Evolutionary conservation across 2,797 vertebrate genomes (phyloP), one percentile per base, ranked within the genome.

Genomic region (Eurystomus glaucurus): DNA sequence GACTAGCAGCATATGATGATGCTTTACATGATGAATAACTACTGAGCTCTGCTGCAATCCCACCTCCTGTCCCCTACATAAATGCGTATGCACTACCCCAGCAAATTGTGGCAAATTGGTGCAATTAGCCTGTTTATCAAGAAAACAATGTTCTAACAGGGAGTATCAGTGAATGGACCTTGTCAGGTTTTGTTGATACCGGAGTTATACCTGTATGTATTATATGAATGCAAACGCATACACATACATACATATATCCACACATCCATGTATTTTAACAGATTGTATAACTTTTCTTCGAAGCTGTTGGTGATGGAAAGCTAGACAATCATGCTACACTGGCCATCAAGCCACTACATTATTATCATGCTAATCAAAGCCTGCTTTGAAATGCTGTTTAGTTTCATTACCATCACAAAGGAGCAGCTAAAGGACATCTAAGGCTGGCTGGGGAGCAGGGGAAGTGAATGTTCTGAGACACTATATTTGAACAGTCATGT

Each of bases 341-440:
- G 92, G 75, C 86, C 84, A 95, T 92, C 94, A 91, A 89, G 60
- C 86, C 82, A 71, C 93, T 91, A 80, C 83, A 95, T 1, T 33
- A 74, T 93, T 89, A 96, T 94, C 95, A 97, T 96, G 90, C 94
- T 97, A 96, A 97, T 96, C 95, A 91, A 96, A 95, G 77, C 77
- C 37, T 1, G n/a, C 90, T 96, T 93, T 96, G 93, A 96, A 96
- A 96, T 35, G 77, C 48, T 93, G 86, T 94, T 97, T 96, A 82
- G 88, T 94, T 92, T 93, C 88, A 96, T 97, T 96, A 97, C 35
- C 97, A 97, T 97, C 85, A 96, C 88, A 97, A 96, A 95, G 72
- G 26, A 94, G 45, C 89, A 95, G 76, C 93, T 94, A 97, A 94
- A 96, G 94, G 85, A 95, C 85, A 92, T 93, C 72, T 91, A 92